phyloP scores from a whole-genome alignment of 2,113 vertebrate species.

The Tenrec ecaudatus region DNA sequence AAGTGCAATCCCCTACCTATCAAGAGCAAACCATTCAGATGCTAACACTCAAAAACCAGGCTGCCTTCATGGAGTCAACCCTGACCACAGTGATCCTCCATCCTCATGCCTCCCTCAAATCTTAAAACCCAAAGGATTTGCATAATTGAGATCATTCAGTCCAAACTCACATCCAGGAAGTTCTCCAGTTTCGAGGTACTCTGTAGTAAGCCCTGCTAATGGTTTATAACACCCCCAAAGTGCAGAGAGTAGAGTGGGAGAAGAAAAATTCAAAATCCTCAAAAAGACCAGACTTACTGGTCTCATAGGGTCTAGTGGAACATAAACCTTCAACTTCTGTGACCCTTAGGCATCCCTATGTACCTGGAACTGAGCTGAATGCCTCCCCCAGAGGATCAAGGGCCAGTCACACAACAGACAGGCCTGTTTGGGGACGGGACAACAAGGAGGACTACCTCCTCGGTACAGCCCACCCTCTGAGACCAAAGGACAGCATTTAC shows the following conservation, averaged over 20 bases:
- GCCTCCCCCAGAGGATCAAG: neutral
- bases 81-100: neutral
- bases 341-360: neutral
- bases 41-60: no score
- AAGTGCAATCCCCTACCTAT: no score
- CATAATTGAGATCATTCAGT: neutral
- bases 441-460: no score
- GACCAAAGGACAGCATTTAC: no score
- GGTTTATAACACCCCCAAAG: neutral
- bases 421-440: no score
- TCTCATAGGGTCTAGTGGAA: no score
- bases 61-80: no score
- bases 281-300: neutral
- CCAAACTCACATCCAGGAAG: neutral
- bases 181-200: neutral
- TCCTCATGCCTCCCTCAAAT: neutral
- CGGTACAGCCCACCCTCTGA: no score
- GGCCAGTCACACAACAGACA: neutral
- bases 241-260: neutral
- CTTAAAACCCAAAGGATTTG: slow-evolving; percentile 11
- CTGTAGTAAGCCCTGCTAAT: neutral
- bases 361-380: neutral
- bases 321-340: neutral
- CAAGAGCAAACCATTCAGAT: no score
- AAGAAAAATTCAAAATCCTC: neutral